phyloP scores from a whole-genome alignment of 2,888 invertebrate species.

The Lepidonotus clava region DNA sequence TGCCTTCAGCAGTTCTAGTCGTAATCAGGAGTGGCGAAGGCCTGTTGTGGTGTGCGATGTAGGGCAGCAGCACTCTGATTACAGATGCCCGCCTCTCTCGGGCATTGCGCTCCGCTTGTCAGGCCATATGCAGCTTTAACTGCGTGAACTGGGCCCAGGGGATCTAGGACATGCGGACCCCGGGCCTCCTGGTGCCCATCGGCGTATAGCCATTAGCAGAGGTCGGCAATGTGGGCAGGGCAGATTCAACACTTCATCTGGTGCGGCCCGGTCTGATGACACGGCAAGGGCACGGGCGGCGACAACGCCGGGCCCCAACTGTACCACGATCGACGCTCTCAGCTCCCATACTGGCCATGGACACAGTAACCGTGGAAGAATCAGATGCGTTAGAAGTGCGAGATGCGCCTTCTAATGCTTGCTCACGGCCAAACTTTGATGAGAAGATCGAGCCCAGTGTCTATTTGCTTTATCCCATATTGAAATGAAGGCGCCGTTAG shows the following conservation, averaged over 20 bases:
- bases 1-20: no score
- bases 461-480: conserved; percentile 19
- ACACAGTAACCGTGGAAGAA: no score
- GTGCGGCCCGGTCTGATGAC: not conserved
- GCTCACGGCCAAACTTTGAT: not conserved
- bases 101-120: no score
- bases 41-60: no score
- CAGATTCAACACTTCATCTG: not conserved
- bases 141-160: not conserved
- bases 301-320: no score
- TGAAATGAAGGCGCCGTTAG: no score
- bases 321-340: no score
- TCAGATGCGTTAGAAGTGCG: no score
- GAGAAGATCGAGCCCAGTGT: not conserved
- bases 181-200: not conserved
- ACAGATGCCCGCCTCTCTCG: no score
- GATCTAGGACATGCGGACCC: conserved; percentile 8
- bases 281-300: not conserved
- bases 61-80: no score
- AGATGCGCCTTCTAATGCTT: not conserved
- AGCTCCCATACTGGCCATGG: no score
- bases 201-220: conserved; percentile 5
- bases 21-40: no score
- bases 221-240: not conserved
- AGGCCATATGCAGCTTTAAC: not conserved